These are phyloP conservation scores for Alcis repandata DNA, from an alignment of 2,888 invertebrate species.

Conservation along the genomic window DNA sequence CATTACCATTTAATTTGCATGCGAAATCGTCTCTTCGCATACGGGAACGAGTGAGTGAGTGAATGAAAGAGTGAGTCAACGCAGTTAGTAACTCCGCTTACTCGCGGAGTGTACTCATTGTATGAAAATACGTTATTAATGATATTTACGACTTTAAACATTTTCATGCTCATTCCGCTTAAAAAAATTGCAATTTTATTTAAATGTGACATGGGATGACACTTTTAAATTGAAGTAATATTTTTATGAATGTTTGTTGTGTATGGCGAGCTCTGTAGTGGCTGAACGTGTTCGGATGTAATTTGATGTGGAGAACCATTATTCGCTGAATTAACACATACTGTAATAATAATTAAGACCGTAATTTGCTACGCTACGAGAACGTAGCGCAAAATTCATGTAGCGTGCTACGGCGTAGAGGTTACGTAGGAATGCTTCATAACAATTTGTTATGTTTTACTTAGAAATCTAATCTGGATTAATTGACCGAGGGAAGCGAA, in stretches of 20 bases:
- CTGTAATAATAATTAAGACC: background rate
- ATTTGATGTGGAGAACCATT: too few relatives aligned
- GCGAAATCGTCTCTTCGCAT: conserved; percentile 29
- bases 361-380: background rate
- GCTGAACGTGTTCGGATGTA: too few relatives aligned
- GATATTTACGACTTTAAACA: background rate
- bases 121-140: conserved; percentile 3
- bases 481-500: too few relatives aligned
- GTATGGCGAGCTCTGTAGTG: too few relatives aligned
- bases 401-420: conserved; percentile 15
- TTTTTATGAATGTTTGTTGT: too few relatives aligned
- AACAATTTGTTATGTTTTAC: too few relatives aligned
- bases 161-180: background rate
- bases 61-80: conserved; percentile 15
- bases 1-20: conserved; percentile 35
- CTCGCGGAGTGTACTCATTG: background rate
- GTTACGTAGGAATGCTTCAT: background rate
- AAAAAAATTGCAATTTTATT: background rate
- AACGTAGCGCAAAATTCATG: background rate
- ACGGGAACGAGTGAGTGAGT: conserved; percentile 18
- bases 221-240: too few relatives aligned
- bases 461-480: too few relatives aligned
- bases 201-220: too few relatives aligned
- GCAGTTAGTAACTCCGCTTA: conserved; percentile 15
- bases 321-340: too few relatives aligned